Percentiles rank a stretch among this genome's conserved stretches.
Evolutionary conservation across 2,888 invertebrate species (phyloP).

Genomic region (Ischnura elegans): DNA sequence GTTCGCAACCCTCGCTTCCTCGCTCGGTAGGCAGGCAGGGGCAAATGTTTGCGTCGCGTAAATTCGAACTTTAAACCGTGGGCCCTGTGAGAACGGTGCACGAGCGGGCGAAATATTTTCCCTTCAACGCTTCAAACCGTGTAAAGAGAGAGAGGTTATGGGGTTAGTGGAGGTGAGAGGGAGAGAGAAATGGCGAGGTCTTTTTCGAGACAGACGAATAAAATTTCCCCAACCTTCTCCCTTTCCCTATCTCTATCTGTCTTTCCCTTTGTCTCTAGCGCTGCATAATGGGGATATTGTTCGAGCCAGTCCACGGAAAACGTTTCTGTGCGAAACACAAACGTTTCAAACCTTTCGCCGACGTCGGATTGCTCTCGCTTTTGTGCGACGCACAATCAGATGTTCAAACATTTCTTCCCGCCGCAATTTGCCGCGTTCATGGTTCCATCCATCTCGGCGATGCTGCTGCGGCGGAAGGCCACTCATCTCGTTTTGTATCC

Average conservation of each 20-base stretch:
- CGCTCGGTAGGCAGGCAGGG: neutral
- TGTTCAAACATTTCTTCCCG: slow-evolving; percentile 12
- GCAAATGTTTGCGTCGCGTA: slow-evolving; percentile 10
- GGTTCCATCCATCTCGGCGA: too few species aligned
- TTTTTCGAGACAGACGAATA: neutral
- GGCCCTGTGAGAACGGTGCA: neutral
- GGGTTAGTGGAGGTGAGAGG: neutral
- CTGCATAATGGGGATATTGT: neutral
- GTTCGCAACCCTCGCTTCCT: neutral
- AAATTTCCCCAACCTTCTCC: neutral
- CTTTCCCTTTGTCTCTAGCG: neutral
- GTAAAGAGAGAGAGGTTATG: neutral
- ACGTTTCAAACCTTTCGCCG: neutral
- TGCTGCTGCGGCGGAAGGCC: neutral
- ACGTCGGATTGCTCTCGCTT: neutral
- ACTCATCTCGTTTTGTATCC: neutral
- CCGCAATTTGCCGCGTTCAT: neutral
- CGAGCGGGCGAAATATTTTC: neutral
- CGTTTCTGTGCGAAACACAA: neutral
- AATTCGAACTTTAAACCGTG: neutral
- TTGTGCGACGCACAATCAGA: neutral
- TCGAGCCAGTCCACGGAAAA: neutral
- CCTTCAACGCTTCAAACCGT: neutral
- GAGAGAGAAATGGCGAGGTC: neutral
- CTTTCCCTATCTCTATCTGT: too few species aligned